Evolutionary conservation across 2,113 vertebrate species (phyloP).

Genomic region (Chloebia gouldiae): DNA sequence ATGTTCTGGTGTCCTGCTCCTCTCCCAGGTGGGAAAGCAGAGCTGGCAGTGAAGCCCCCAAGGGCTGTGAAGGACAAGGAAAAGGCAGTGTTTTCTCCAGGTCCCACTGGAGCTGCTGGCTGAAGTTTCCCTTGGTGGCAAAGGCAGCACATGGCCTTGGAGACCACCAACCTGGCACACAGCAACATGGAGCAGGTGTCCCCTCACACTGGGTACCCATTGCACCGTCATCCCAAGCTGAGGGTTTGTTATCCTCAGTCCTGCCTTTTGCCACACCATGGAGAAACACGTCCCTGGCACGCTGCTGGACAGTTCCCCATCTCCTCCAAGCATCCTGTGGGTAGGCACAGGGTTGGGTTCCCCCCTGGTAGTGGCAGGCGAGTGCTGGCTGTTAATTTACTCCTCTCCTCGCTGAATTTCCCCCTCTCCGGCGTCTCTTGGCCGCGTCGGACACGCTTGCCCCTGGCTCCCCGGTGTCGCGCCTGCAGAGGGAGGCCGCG

Average conservation of each 20-base stretch:
- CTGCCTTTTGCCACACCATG: rapidly evolving
- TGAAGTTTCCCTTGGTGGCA: neutral
- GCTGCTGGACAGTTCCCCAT: neutral
- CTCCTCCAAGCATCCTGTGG: neutral
- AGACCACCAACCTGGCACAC: neutral
- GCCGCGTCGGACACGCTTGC: neutral
- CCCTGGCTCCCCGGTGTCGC: neutral
- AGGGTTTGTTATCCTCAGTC: neutral
- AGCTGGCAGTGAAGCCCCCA: neutral
- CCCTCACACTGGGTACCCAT: neutral
- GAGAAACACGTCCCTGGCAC: neutral
- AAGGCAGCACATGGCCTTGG: neutral
- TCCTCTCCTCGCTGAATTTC: neutral
- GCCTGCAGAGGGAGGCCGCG: conserved; percentile 17
- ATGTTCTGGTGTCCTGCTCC: neutral
- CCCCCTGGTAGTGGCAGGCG: neutral
- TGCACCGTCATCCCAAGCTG: neutral
- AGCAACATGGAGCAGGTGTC: neutral
- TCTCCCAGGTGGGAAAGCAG: neutral
- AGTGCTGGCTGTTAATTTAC: conserved; percentile 35
- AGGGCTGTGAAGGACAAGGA: neutral
- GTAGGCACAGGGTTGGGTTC: neutral
- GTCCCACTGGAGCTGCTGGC: neutral
- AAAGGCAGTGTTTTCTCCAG: neutral
- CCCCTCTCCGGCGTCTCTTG: neutral